These are phyloP conservation scores for Drosophila albomicans DNA, from an alignment of 1,140 invertebrate genomes.

Conservation along the genomic window DNA sequence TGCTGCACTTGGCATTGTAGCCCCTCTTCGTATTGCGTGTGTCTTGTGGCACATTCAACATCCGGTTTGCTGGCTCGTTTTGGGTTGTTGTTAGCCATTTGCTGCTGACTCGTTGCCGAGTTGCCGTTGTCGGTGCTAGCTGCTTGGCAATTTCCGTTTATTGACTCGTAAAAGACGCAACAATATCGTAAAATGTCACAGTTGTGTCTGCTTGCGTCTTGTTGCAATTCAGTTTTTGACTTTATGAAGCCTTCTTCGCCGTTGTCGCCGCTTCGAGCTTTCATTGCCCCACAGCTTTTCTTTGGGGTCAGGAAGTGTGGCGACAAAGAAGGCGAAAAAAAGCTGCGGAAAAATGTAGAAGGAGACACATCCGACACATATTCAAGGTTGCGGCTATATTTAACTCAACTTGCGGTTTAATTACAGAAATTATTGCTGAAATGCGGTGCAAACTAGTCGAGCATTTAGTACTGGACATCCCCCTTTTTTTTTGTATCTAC, in stretches of 20 bases:
- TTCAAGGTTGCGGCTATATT: no score
- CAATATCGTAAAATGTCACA: constrained; percentile 46
- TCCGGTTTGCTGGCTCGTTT: constrained; percentile 49
- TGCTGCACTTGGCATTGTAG: constrained; percentile 53
- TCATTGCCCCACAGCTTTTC: constrained; percentile 33
- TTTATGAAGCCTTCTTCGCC: constrained; percentile 21
- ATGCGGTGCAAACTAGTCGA: no score
- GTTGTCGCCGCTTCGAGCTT: constrained; percentile 9
- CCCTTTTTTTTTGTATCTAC: no score
- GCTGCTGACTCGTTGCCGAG: neutral
- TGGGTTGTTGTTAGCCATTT: constrained; percentile 20
- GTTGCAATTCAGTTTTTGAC: constrained; percentile 33
- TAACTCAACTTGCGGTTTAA: no score
- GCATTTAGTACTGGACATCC: no score
- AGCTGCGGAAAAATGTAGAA: neutral
- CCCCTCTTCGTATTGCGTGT: neutral
- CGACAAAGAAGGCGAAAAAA: neutral
- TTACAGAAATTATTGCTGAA: no score
- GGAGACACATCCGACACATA: neutral
- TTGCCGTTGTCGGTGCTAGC: neutral
- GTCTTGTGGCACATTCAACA: constrained; percentile 51
- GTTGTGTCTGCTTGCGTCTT: constrained; percentile 5
- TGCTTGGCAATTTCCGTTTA: constrained; percentile 55
- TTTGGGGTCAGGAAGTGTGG: neutral
- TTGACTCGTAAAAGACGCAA: constrained; percentile 56